Conservation (phyloP, 1,140 invertebrate genomes). For the Papilio polytes region DNA sequence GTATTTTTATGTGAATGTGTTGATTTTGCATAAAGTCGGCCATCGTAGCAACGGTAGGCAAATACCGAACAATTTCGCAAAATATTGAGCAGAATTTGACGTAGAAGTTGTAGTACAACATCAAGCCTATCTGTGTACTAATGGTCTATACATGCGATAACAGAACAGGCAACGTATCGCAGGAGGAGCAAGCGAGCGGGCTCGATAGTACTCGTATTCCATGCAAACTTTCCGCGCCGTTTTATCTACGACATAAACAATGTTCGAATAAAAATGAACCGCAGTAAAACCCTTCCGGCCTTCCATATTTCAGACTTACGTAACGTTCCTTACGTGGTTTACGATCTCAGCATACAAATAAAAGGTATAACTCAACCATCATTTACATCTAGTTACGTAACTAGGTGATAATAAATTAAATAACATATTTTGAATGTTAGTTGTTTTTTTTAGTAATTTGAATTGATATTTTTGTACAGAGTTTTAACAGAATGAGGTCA, state of each 20-base stretch:
- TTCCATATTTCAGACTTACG: conserved; percentile 27
- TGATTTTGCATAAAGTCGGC: conserved; percentile 45
- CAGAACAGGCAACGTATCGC: conserved; percentile 57
- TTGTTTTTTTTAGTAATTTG: no score
- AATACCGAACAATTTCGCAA: conserved; percentile 63
- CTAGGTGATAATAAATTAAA: neutral
- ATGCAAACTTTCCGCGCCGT: conserved; percentile 12
- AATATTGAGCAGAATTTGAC: conserved; percentile 59
- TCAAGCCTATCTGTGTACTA: conserved; percentile 68
- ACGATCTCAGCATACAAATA: conserved; percentile 20
- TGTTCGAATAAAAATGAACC: conserved; percentile 30
- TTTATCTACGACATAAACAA: conserved; percentile 34
- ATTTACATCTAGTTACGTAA: neutral
- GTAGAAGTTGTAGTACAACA: conserved; percentile 62
- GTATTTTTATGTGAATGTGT: neutral
- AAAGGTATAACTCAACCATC: neutral
- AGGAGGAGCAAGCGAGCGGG: conserved; percentile 42
- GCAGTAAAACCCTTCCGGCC: conserved; percentile 33
- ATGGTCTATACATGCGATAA: conserved; percentile 62
- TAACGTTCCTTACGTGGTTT: conserved; percentile 27
- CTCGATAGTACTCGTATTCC: conserved; percentile 18
- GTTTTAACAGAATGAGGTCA: no score
- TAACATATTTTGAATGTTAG: neutral
- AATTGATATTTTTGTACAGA: no score
- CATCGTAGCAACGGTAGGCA: conserved; percentile 54